Percentiles rank a stretch among this genome's conserved stretches.
phyloP scores from a whole-genome alignment of 2,797 vertebrate species.

The Anguilla obscura region DNA sequence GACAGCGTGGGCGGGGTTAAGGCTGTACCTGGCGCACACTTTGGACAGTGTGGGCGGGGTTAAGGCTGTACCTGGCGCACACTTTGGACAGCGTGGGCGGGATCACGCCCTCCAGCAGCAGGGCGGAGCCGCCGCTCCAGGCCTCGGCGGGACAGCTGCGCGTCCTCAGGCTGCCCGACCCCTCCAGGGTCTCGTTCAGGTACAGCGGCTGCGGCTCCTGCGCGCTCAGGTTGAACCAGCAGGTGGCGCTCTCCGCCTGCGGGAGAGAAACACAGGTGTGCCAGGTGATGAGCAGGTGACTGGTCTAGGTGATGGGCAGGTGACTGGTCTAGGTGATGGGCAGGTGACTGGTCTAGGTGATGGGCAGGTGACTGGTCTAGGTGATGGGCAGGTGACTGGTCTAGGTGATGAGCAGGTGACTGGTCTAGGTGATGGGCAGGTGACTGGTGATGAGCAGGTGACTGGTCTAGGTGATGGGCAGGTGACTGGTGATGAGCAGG shows the following conservation, averaged over 20 bases:
- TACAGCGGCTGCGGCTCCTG: slow-evolving; percentile 89
- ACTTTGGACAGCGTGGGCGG: slow-evolving; percentile 54
- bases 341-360: not conserved
- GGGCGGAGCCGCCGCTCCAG: slow-evolving; percentile 85
- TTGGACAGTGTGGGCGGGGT: no score
- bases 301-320: no score
- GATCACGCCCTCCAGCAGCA: slow-evolving; percentile 80
- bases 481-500: no score
- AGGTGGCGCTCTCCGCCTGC: slow-evolving; percentile 71
- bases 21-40: no score
- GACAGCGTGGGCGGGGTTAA: slow-evolving; percentile 37
- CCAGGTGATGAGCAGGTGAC: no score
- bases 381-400: no score
- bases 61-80: slow-evolving; percentile 46
- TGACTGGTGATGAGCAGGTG: no score
- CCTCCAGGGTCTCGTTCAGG: slow-evolving; percentile 42
- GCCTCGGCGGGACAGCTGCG: slow-evolving; percentile 77
- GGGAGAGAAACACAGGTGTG: not conserved
- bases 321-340: no score
- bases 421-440: no score
- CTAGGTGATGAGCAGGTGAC: no score
- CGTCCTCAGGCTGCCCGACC: slow-evolving; percentile 69
- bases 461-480: no score
- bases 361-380: no score
- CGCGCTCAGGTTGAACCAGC: slow-evolving; percentile 83